Evolutionary conservation across 2,113 vertebrate genomes (phyloP).

Genomic region (Oplegnathus fasciatus): DNA sequence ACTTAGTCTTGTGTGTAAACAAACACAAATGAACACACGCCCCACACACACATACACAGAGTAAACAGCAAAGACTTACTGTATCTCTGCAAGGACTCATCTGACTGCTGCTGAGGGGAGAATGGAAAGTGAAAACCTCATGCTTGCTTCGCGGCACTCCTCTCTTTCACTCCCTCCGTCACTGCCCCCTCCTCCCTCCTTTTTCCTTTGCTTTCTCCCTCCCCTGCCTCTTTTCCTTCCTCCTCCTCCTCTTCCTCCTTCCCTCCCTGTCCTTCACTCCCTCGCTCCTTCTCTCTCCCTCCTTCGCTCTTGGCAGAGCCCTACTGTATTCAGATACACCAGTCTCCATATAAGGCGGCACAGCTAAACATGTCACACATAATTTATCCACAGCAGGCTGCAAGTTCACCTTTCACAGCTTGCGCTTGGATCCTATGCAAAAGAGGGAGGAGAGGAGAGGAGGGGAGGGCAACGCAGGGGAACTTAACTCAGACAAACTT

Average conservation of each 20-base stretch:
- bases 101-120: constrained; percentile 86
- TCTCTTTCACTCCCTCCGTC: constrained; percentile 74
- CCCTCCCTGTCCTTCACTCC: constrained; percentile 32
- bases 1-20: constrained; percentile 39
- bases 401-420: constrained; percentile 87
- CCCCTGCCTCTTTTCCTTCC: constrained; percentile 54
- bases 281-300: constrained; percentile 41
- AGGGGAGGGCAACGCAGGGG: constrained; percentile 6
- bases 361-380: constrained; percentile 91
- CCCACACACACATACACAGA: constrained; percentile 34
- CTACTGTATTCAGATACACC: constrained; percentile 83
- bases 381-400: constrained; percentile 87
- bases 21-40: constrained; percentile 34
- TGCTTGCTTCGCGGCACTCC: constrained; percentile 77
- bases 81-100: constrained; percentile 84
- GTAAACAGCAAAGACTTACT: constrained; percentile 83
- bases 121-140: constrained; percentile 83
- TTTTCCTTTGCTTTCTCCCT: constrained; percentile 55
- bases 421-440: constrained; percentile 77
- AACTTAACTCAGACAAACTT: constrained; percentile 71
- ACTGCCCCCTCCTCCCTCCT: constrained; percentile 64
- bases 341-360: constrained; percentile 89
- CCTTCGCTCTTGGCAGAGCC: constrained; percentile 80
- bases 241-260: constrained; percentile 27
- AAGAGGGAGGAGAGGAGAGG: constrained; percentile 40